phyloP scores from a whole-genome alignment of 2,797 vertebrate species.

The Rhinichthys osculus region DNA sequence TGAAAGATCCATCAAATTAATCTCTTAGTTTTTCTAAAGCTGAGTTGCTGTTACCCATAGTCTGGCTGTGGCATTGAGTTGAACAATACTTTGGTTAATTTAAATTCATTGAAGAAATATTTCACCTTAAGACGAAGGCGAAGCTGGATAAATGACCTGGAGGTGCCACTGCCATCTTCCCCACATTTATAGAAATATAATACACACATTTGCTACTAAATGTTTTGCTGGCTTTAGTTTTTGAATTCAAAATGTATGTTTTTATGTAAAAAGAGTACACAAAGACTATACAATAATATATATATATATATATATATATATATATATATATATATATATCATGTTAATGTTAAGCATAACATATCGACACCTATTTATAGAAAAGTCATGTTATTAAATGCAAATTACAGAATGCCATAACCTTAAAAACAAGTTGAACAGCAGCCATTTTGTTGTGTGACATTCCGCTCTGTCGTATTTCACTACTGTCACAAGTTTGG shows the following conservation, averaged over 20 bases:
- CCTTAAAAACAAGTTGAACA: background rate
- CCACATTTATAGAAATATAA: background rate
- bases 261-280: background rate
- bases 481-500: background rate
- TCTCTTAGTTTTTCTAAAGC: conserved; percentile 28
- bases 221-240: background rate
- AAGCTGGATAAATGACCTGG: background rate
- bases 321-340: background rate
- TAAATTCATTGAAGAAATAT: conserved; percentile 19
- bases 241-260: background rate
- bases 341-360: conserved; percentile 3
- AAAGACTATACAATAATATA: background rate
- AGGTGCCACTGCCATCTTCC: background rate
- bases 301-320: background rate
- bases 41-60: conserved; percentile 13
- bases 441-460: background rate
- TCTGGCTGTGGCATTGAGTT: conserved; percentile 26
- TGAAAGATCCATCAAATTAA: conserved; percentile 50
- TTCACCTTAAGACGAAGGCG: background rate
- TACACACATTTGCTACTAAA: background rate
- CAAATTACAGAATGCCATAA: conserved; percentile 8
- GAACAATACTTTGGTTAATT: conserved; percentile 34
- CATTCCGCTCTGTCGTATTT: background rate
- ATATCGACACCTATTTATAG: background rate
- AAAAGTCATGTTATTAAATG: background rate